phyloP scores from a whole-genome alignment of 2,797 vertebrate species.

The Tiaroga cobitis region DNA sequence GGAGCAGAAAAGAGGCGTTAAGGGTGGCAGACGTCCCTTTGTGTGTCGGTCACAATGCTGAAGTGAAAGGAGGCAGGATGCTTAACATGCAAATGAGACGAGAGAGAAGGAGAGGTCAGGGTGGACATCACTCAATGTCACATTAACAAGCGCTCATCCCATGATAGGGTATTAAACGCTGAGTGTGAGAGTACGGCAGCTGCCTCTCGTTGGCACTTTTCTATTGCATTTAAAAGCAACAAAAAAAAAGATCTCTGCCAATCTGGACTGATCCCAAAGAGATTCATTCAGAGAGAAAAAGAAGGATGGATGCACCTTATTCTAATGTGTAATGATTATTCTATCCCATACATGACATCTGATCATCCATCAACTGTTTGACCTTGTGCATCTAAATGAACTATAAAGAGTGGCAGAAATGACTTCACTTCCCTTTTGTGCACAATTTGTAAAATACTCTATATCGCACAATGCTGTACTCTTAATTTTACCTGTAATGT shows the following conservation, averaged over 20 bases:
- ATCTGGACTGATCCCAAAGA: conserved; percentile 7
- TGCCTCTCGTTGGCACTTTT: conserved; percentile 12
- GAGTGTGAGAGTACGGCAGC: conserved; percentile 58
- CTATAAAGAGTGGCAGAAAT: not conserved
- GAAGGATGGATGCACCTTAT: not conserved
- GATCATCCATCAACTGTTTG: not conserved
- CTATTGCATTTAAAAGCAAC: not conserved
- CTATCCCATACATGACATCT: conserved; percentile 58
- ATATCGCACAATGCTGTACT: not conserved
- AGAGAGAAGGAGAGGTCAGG: conserved; percentile 69
- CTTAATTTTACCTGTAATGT: not conserved
- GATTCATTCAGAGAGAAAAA: not conserved
- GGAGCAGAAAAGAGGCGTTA: conserved; percentile 57
- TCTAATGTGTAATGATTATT: conserved; percentile 4
- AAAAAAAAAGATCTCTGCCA: not conserved
- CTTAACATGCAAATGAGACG: conserved; percentile 79
- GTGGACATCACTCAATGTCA: conserved; percentile 73
- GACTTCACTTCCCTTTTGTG: not conserved
- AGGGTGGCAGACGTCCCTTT: conserved; percentile 57
- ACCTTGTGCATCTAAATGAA: not conserved
- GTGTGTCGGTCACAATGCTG: conserved; percentile 63
- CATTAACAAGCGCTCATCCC: conserved; percentile 53
- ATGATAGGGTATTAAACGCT: conserved; percentile 31
- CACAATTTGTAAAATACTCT: not conserved
- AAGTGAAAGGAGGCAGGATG: conserved; percentile 58